Base-by-base conservation (phyloP, 2,797 vertebrate species). In the Peromyscus eremicus region DNA sequence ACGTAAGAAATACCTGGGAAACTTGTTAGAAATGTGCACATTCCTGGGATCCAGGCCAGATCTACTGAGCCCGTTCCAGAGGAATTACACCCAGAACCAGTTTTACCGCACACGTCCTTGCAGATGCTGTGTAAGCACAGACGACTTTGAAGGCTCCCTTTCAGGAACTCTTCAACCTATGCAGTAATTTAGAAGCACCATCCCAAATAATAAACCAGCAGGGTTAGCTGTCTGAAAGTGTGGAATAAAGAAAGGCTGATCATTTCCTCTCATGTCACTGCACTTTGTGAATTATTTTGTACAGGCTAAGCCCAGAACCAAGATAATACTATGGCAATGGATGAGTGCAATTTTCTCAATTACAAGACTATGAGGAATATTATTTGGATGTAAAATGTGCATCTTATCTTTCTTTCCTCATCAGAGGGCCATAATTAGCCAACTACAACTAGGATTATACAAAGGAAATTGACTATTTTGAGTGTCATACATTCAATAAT, bases 1-100 rank as follows among this genome's bases (percentile, higher is more conserved):
- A 34, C 40, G 55, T 92, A 40, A 90, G 68, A 96, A 92, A 94
- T 88, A 91, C 75, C 91, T 96, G 92, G 46, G 88, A 89, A 91
- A 64, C 70, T 70, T 93, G 46, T 68, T 91, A 94, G 85, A 94
- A 96, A 87, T 92, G 43, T 43, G 8, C n/a, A 32, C 75, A 71
- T 92, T 89, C 87, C 92, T 93, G 79, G 93, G 77, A 85, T 91
- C 34, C 46, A 4, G 29, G 90, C 66, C 90, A 96, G 49, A 37
- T 86, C 82, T 83, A 60, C 23, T 10, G 71, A 92, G 81, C 32
- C 90, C 84, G 88, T 93, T 97, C 86, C 40, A 84, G 57, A 34
- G 32, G 57, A 60, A 66, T 94, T 52, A 62, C 94, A 89, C 85
- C 76, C 73, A 96, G 84, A 93, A 96, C 57, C 81, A 43, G 84